phyloP scores from a whole-genome alignment of 35 echinoderm and acorn worm species.

The Ptychodera flava region DNA sequence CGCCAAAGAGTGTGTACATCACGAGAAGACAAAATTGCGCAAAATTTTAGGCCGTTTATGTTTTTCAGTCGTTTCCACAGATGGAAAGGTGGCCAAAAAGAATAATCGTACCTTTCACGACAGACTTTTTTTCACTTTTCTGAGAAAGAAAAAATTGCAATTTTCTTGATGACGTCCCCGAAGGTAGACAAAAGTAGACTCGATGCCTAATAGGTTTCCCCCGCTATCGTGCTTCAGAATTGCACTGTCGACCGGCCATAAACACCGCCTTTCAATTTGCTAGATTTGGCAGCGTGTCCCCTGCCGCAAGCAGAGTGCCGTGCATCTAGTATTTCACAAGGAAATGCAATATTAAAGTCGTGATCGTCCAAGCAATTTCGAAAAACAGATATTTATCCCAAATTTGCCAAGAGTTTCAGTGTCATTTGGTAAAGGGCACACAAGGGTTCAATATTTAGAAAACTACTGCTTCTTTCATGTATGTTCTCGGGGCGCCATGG shows the following conservation, averaged over 20 bases:
- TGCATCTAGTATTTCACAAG: not conserved
- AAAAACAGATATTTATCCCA: not conserved
- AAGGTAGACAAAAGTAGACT: not conserved
- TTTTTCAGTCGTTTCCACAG: no score
- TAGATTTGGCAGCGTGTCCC: not conserved
- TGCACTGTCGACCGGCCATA: not conserved
- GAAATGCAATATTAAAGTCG: not conserved
- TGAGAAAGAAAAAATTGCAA: not conserved
- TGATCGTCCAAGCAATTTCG: not conserved
- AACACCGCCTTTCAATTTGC: not conserved
- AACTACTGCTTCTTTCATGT: not conserved
- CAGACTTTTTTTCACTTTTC: not conserved
- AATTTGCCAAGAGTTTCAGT: not conserved
- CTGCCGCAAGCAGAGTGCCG: not conserved
- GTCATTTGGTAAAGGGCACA: not conserved
- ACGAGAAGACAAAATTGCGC: no score
- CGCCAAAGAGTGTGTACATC: no score
- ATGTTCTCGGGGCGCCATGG: no score
- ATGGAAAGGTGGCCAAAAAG: no score
- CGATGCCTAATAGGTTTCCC: not conserved
- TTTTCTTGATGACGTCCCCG: not conserved
- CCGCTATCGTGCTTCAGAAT: not conserved
- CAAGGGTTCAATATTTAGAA: not conserved
- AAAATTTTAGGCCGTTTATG: no score
- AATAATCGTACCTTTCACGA: no score